phyloP scores from a whole-genome alignment of 2,797 vertebrate species.

The Psittacula echo region DNA sequence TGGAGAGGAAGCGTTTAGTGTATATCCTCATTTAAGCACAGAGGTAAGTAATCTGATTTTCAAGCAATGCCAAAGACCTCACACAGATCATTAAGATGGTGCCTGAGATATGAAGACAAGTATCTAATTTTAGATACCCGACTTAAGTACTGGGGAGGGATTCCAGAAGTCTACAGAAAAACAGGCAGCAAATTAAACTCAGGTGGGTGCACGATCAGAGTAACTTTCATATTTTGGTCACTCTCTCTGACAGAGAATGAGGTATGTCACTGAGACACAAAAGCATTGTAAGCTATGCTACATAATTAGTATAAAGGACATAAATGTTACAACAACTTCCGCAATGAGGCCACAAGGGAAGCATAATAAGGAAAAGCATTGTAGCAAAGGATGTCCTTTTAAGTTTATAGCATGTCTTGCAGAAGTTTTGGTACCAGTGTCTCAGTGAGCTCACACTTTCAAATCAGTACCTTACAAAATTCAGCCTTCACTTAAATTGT shows the following conservation, averaged over 20 bases:
- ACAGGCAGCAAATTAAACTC: background rate
- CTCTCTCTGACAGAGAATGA: background rate
- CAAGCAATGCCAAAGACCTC: conserved; percentile 59
- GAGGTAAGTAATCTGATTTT: conserved; percentile 57
- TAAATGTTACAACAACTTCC: background rate
- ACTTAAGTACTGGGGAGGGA: background rate
- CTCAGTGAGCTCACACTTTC: background rate
- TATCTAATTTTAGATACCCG: conserved; percentile 56
- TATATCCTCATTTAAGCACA: background rate
- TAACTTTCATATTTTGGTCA: background rate
- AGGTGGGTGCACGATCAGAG: fast-evolving
- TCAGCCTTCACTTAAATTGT: background rate
- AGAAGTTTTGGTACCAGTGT: background rate
- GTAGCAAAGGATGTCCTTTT: background rate
- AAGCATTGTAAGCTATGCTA: background rate
- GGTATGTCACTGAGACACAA: background rate
- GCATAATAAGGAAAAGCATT: background rate
- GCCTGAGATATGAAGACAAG: conserved; percentile 51
- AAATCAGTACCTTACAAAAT: background rate
- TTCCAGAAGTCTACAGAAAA: conserved; percentile 26
- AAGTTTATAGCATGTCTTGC: background rate
- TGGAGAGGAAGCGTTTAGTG: conserved; percentile 8
- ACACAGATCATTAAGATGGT: conserved; percentile 68
- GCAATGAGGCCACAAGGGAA: background rate
- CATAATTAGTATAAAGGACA: background rate